Evolutionary conservation across 1,140 invertebrate species (phyloP).

Genomic region (Heterodera schachtii): DNA sequence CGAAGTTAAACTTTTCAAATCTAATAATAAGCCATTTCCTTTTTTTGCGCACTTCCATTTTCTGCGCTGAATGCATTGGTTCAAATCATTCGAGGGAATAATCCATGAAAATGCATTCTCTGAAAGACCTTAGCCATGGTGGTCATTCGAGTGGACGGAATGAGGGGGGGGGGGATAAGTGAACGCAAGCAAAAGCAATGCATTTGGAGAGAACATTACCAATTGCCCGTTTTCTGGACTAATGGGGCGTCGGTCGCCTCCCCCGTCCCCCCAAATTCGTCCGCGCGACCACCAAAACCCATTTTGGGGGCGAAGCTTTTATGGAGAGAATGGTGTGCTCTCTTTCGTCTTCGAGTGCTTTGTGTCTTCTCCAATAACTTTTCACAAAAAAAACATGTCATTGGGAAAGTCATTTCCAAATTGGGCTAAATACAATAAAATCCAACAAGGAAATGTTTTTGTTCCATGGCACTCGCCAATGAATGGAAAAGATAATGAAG

Average conservation of each 20-base stretch:
- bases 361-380: not conserved
- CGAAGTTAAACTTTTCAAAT: constrained; percentile 27
- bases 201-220: not conserved
- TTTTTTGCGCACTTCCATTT: not conserved
- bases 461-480: too few species aligned
- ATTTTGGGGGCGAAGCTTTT: not conserved
- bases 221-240: constrained; percentile 2
- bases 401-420: not conserved
- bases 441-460: not conserved
- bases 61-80: not conserved
- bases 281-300: not conserved
- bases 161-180: not conserved
- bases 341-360: not conserved
- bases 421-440: not conserved
- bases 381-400: not conserved
- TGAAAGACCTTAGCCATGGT: not conserved
- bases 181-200: not conserved
- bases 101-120: constrained; percentile 7
- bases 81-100: constrained; percentile 2
- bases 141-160: not conserved
- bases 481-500: not conserved
- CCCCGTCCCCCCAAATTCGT: not conserved
- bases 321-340: not conserved
- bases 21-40: constrained; percentile 4
- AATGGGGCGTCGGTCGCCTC: not conserved